A percentile compares a stretch with the other conserved stretches of the same genome.
Conservation (phyloP, 2,113 vertebrate species). For the Riparia riparia region DNA sequence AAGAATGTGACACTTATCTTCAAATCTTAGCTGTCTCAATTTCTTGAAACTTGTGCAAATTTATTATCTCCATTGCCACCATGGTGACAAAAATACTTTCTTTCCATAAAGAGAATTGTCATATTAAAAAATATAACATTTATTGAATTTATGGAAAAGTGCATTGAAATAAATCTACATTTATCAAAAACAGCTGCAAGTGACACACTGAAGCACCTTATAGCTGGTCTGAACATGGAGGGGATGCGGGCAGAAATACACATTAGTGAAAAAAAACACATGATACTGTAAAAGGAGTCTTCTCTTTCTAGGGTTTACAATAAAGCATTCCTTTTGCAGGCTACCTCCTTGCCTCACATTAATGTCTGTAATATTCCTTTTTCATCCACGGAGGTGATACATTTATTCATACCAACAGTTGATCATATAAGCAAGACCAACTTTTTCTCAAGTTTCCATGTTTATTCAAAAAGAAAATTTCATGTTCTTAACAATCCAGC, state of each 20-base stretch:
- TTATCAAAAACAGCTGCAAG: background rate
- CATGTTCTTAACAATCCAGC: background rate
- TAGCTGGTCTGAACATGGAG: background rate
- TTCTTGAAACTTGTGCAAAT: background rate
- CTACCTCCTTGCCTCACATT: background rate
- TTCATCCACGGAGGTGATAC: background rate
- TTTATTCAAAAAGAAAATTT: background rate
- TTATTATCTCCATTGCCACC: background rate
- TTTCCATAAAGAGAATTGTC: background rate
- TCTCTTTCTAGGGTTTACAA: background rate
- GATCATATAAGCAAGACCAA: background rate
- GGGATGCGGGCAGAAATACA: background rate
- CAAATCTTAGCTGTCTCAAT: background rate
- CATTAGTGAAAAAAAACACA: background rate
- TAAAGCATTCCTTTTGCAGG: background rate
- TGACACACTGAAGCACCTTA: background rate
- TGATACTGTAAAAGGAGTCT: background rate
- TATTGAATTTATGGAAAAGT: background rate
- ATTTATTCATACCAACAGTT: background rate
- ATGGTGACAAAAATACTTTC: background rate
- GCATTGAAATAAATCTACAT: background rate
- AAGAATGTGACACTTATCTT: background rate
- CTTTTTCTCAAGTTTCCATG: background rate
- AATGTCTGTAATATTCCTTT: background rate
- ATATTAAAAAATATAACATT: fast-evolving